phyloP scores from a whole-genome alignment of 2,113 vertebrate genomes.

The Maccullochella peelii region DNA sequence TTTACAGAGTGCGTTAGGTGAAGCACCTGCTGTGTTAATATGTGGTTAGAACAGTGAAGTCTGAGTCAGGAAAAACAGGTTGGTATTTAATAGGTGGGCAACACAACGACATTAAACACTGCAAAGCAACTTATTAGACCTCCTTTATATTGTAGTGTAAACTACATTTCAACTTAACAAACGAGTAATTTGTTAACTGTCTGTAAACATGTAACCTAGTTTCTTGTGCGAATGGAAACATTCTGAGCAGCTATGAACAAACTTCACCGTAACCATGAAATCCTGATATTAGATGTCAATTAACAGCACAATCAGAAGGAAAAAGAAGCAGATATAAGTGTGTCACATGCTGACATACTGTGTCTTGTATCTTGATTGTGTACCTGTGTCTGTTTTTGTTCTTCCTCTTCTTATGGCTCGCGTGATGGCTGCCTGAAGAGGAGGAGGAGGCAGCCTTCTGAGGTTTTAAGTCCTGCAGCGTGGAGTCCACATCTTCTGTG shows the following conservation, averaged over 20 bases:
- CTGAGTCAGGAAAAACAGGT: constrained; percentile 12
- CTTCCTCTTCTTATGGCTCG: constrained; percentile 98
- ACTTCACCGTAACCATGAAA: no score
- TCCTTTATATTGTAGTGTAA: background rate
- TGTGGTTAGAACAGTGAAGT: constrained; percentile 23
- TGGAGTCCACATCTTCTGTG: constrained; percentile 93
- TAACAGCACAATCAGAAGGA: background rate
- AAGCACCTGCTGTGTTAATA: constrained; percentile 45
- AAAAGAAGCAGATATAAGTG: background rate
- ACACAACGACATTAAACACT: background rate
- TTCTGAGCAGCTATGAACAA: background rate
- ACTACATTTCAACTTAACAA: background rate
- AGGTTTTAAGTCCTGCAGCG: constrained; percentile 94
- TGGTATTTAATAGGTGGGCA: background rate
- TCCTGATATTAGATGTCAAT: background rate
- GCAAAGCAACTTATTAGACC: background rate
- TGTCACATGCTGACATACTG: background rate
- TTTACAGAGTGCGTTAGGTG: constrained; percentile 50
- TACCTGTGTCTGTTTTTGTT: constrained; percentile 99
- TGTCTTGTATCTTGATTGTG: background rate
- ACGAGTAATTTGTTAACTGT: background rate
- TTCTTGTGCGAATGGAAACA: background rate
- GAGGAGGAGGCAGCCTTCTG: constrained; percentile 97
- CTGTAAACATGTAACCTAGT: background rate
- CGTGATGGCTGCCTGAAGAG: constrained; percentile 94